Evolutionary conservation across 2,113 vertebrate genomes (phyloP).

Genomic region (Sinocyclocheilus anshuiensis): DNA sequence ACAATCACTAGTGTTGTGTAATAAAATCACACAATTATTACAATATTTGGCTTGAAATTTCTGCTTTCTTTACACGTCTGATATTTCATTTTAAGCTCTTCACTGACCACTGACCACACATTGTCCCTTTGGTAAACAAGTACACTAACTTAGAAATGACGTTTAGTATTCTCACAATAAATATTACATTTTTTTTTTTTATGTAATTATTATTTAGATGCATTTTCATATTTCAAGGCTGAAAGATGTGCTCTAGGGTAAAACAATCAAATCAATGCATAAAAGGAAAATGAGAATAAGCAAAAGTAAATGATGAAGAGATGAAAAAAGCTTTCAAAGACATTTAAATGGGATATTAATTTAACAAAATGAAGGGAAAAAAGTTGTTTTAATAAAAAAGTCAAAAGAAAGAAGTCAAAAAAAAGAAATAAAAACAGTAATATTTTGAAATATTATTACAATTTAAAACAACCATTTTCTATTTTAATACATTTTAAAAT

Average conservation of each 20-base stretch:
- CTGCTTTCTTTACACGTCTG: too few relatives aligned
- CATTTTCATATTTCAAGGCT: background rate
- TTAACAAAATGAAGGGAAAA: background rate
- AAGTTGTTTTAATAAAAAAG: background rate
- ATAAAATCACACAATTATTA: too few relatives aligned
- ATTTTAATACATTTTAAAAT: background rate
- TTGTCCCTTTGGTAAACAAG: background rate
- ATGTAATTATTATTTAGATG: background rate
- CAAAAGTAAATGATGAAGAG: background rate
- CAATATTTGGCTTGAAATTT: too few relatives aligned
- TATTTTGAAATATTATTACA: background rate
- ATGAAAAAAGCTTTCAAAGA: background rate
- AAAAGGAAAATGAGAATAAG: background rate
- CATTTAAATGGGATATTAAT: background rate
- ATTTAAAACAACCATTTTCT: too few relatives aligned
- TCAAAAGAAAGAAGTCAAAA: background rate
- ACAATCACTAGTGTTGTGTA: too few relatives aligned
- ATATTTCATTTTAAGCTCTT: too few relatives aligned
- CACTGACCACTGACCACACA: too few relatives aligned
- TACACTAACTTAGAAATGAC: background rate
- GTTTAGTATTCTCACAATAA: too few relatives aligned
- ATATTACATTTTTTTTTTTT: too few relatives aligned
- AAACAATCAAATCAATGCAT: background rate
- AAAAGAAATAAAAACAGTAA: background rate
- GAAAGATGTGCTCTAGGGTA: background rate